Evolutionary conservation across 2,888 invertebrate species (phyloP).

Genomic region (Limnephilus lunatus): DNA sequence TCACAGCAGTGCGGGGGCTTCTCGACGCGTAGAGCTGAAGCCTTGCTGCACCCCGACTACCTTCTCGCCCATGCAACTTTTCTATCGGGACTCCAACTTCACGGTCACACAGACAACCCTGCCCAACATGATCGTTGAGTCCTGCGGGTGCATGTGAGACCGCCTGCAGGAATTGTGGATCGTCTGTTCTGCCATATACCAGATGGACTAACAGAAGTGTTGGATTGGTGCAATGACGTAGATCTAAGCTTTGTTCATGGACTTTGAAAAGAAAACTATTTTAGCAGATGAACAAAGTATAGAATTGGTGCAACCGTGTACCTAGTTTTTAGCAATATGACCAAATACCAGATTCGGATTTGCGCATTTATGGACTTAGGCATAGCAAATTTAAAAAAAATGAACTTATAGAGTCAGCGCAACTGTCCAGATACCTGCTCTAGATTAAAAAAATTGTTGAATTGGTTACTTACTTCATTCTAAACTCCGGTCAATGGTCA

Average conservation of each 20-base stretch:
- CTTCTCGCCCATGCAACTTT: slow-evolving; percentile 86
- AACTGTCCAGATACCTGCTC: too few species aligned
- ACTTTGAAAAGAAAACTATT: too few species aligned
- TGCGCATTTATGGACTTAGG: too few species aligned
- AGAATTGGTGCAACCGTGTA: too few species aligned
- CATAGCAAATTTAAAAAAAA: too few species aligned
- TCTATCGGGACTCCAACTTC: slow-evolving; percentile 88
- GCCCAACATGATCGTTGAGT: slow-evolving; percentile 94
- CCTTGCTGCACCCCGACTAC: slow-evolving; percentile 93
- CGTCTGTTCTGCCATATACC: neutral
- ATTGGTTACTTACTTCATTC: too few species aligned
- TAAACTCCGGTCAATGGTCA: too few species aligned
- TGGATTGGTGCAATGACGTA: neutral
- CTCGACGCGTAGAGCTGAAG: slow-evolving; percentile 81
- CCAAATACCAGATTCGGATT: too few species aligned
- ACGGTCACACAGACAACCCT: slow-evolving; percentile 87
- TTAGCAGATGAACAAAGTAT: too few species aligned
- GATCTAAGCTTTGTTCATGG: neutral
- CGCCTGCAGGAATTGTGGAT: neutral
- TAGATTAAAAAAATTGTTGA: too few species aligned
- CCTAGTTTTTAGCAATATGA: too few species aligned
- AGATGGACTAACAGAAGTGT: neutral
- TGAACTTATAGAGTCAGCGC: too few species aligned
- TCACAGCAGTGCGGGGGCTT: slow-evolving; percentile 75
- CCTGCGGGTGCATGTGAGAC: slow-evolving; percentile 90